phyloP scores from a whole-genome alignment of 37 sponge, comb jelly and placozoan genomes.

The Mnemiopsis leidyi region DNA sequence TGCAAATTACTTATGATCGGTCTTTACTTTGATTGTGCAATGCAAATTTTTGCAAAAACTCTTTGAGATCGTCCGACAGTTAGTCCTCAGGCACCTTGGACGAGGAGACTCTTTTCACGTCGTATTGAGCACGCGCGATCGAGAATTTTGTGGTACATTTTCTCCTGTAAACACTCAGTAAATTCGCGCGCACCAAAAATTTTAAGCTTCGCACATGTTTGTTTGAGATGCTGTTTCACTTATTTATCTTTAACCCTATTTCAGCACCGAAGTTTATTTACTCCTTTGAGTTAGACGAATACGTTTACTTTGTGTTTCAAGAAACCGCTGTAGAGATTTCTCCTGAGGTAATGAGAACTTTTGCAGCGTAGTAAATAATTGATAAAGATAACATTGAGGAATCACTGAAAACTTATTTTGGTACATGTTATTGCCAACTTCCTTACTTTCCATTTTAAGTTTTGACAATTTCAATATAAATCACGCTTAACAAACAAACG shows the following conservation, averaged over 20 bases:
- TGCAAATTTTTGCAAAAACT: background rate
- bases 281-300: constrained; percentile 37
- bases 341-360: constrained; percentile 43
- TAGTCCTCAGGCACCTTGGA: background rate
- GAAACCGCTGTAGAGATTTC: constrained; percentile 53
- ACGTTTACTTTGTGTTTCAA: constrained; percentile 58
- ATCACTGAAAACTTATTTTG: too few species aligned
- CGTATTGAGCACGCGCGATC: background rate
- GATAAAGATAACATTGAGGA: too few species aligned
- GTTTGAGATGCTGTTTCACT: background rate
- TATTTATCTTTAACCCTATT: background rate
- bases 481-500: too few species aligned
- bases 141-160: background rate
- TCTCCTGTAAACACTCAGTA: background rate
- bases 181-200: background rate
- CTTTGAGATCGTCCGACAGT: background rate
- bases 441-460: too few species aligned
- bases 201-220: background rate
- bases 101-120: background rate
- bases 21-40: background rate
- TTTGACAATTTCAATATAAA: too few species aligned
- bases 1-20: background rate
- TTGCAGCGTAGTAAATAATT: too few species aligned
- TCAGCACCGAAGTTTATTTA: constrained; percentile 61
- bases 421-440: too few species aligned